These are phyloP conservation scores for Lanius collurio DNA, from an alignment of 2,113 vertebrate species.

Conservation along the genomic window DNA sequence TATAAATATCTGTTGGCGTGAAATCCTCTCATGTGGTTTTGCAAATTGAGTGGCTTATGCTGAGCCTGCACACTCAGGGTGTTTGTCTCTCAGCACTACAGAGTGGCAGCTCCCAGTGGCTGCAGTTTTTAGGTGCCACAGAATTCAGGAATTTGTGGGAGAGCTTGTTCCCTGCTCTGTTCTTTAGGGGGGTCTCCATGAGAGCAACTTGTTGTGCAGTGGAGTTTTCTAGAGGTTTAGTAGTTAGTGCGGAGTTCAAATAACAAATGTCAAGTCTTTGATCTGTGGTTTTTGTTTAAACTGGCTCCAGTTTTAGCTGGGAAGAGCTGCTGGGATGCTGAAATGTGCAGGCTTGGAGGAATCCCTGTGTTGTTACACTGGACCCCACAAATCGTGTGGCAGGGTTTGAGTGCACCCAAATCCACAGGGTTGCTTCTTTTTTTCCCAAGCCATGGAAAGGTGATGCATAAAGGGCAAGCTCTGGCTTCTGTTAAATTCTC, in stretches of 20 bases:
- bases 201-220: not conserved
- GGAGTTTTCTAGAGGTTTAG: not conserved
- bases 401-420: not conserved
- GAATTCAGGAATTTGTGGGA: not conserved
- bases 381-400: not conserved
- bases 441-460: not conserved
- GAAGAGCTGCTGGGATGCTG: not conserved
- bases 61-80: not conserved
- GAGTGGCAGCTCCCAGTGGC: not conserved
- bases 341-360: not conserved
- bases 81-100: not conserved
- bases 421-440: not conserved
- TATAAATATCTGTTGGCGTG: not conserved
- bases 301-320: not conserved
- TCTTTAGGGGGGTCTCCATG: not conserved
- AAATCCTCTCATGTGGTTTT: constrained; percentile 21
- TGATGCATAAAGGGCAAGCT: not conserved
- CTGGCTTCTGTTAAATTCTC: not conserved
- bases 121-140: not conserved
- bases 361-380: not conserved
- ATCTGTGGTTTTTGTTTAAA: not conserved
- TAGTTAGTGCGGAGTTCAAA: not conserved
- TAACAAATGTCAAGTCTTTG: not conserved
- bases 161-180: not conserved
- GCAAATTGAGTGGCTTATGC: not conserved